phyloP scores from a whole-genome alignment of 1,140 invertebrate species.

The Drosophila azteca region DNA sequence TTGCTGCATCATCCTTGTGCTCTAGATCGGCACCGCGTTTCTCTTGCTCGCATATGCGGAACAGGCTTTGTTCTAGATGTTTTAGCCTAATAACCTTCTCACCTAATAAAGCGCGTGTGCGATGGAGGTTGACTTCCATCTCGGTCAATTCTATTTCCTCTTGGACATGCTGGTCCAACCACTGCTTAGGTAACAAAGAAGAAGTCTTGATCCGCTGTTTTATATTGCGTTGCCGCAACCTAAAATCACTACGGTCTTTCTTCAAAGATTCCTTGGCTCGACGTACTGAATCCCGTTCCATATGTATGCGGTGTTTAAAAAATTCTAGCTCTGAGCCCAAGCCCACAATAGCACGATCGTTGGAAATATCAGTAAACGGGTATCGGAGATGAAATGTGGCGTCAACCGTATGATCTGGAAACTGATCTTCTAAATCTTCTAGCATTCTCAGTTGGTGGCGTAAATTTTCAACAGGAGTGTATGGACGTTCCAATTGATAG shows the following conservation, averaged over 20 bases:
- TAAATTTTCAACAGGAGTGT: conserved; percentile 90
- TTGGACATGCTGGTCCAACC: conserved; percentile 87
- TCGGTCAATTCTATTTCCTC: conserved; percentile 91
- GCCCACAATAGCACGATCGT: conserved; percentile 63
- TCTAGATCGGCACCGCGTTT: conserved; percentile 83
- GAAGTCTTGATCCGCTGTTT: conserved; percentile 72
- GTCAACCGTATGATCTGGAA: conserved; percentile 88
- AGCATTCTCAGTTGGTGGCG: conserved; percentile 90
- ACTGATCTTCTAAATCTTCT: conserved; percentile 91
- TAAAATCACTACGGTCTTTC: conserved; percentile 75
- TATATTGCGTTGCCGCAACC: conserved; percentile 74
- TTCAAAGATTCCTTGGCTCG: conserved; percentile 89
- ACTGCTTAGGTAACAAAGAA: conserved; percentile 83
- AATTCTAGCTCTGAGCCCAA: conserved; percentile 89
- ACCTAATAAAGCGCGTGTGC: conserved; percentile 89
- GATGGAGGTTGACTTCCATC: conserved; percentile 91
- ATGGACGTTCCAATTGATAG: conserved; percentile 81
- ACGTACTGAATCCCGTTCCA: conserved; percentile 90
- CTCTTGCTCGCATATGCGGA: conserved; percentile 85
- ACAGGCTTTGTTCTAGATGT: conserved; percentile 90
- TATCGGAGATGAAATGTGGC: conserved; percentile 90
- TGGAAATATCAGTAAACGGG: conserved; percentile 88
- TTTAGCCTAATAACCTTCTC: conserved; percentile 91
- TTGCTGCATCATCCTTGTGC: conserved; percentile 84
- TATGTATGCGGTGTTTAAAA: conserved; percentile 90